Percentiles rank a stretch among this genome's conserved stretches.
Evolutionary conservation across 2,797 vertebrate genomes (phyloP).

Genomic region (Synanceia verrucosa): DNA sequence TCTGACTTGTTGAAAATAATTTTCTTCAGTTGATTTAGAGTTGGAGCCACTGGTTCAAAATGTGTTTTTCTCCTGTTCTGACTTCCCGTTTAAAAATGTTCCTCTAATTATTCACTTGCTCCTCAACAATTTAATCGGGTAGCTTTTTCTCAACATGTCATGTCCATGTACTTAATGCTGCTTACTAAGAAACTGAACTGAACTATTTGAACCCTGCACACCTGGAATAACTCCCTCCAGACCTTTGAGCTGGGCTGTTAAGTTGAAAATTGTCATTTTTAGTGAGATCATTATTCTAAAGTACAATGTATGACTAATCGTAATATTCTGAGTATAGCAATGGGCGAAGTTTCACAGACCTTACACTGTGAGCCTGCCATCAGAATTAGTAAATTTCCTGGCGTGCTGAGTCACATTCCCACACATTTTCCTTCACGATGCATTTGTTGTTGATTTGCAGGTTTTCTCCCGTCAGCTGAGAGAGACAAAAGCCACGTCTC

Average conservation of each 20-base stretch:
- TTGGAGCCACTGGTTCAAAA: too few relatives aligned
- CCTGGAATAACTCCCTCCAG: neutral
- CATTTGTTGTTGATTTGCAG: conserved; percentile 66
- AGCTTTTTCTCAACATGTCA: too few relatives aligned
- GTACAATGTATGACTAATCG: conserved; percentile 23
- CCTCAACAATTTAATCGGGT: too few relatives aligned
- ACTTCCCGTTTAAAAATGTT: too few relatives aligned
- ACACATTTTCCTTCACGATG: conserved; percentile 52
- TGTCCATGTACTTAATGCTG: too few relatives aligned
- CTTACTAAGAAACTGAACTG: neutral
- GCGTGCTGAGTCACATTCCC: conserved; percentile 59
- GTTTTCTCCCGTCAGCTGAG: conserved; percentile 46
- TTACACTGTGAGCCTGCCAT: conserved; percentile 30
- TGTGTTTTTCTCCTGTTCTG: too few relatives aligned
- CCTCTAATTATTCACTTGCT: too few relatives aligned
- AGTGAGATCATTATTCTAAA: conserved; percentile 9
- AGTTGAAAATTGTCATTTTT: neutral
- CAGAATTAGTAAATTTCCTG: conserved; percentile 40
- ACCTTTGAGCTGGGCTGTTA: neutral
- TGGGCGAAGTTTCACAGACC: conserved; percentile 31
- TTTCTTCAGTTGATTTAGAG: too few relatives aligned
- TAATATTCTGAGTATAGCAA: conserved; percentile 27
- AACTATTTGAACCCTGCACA: neutral
- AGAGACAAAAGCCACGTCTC: conserved; percentile 63
- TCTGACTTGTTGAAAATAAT: too few relatives aligned